phyloP scores from a whole-genome alignment of 2,888 invertebrate species.

The Onthophagus sagittarius region DNA sequence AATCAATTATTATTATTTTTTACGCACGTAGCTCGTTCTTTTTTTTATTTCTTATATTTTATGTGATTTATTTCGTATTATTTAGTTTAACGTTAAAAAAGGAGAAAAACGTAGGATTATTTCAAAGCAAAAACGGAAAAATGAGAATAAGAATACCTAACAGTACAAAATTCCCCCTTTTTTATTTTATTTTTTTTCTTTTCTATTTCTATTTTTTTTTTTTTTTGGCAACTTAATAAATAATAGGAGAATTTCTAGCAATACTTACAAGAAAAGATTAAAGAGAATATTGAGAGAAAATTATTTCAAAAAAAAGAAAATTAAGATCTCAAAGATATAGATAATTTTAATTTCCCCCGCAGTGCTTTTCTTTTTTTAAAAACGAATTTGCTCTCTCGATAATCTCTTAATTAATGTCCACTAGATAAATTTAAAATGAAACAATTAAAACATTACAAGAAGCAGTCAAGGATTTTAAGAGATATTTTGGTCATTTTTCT shows the following conservation, averaged over 20 bases:
- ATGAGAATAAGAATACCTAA: slow-evolving; percentile 25
- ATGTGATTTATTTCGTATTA: background rate
- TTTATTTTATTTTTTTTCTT: slow-evolving; percentile 16
- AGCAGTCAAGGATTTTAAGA: background rate
- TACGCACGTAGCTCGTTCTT: background rate
- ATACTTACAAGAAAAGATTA: background rate
- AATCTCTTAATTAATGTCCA: background rate
- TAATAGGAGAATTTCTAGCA: background rate
- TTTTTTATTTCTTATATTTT: background rate
- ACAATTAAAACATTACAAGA: background rate
- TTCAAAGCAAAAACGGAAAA: slow-evolving; percentile 20
- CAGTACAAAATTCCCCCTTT: slow-evolving; percentile 30
- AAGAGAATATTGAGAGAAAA: background rate
- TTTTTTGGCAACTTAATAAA: background rate
- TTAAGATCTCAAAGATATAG: background rate
- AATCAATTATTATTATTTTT: slow-evolving; percentile 7
- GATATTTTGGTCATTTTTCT: background rate
- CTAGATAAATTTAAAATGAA: background rate
- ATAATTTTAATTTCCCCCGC: background rate
- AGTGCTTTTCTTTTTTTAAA: background rate
- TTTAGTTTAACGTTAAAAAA: background rate
- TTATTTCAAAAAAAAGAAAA: background rate
- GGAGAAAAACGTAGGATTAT: background rate
- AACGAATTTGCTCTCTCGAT: background rate
- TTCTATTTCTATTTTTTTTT: slow-evolving; percentile 16